These are phyloP conservation scores for Epinephelus awoara DNA, from an alignment of 2,797 vertebrate species.

Conservation along the genomic window DNA sequence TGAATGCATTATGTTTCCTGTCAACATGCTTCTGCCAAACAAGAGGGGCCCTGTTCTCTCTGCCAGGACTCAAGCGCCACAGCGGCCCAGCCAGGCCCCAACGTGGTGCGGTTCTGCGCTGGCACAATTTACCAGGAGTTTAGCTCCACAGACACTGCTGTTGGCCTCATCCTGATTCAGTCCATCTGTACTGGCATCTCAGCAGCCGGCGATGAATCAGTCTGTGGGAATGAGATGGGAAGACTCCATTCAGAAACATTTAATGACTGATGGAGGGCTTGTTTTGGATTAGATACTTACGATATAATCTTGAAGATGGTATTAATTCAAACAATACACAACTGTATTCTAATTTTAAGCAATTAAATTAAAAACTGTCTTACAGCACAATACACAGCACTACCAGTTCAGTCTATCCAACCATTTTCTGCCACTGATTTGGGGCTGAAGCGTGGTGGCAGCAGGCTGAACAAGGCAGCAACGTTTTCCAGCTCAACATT, in stretches of 20 bases:
- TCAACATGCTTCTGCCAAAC: conserved; percentile 77
- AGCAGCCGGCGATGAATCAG: conserved; percentile 49
- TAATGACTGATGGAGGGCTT: conserved; percentile 15
- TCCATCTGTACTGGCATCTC: conserved; percentile 73
- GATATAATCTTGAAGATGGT: neutral
- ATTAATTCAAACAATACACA: no score
- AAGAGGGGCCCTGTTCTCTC: conserved; percentile 84
- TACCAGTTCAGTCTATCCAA: neutral
- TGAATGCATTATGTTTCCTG: conserved; percentile 85
- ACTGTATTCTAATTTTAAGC: neutral
- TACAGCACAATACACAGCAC: neutral
- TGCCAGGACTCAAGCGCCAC: conserved; percentile 61
- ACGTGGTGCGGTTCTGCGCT: conserved; percentile 60
- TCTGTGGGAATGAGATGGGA: conserved; percentile 49
- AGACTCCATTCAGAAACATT: conserved; percentile 49
- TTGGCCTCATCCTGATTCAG: conserved; percentile 66
- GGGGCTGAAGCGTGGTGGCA: neutral
- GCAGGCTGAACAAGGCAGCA: neutral
- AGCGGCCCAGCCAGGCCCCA: conserved; percentile 67
- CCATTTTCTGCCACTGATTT: neutral
- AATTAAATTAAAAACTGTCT: no score
- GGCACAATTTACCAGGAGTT: conserved; percentile 72
- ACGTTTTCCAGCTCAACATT: no score
- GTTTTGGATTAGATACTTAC: neutral
- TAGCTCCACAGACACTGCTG: conserved; percentile 65